Conservation (phyloP, 2,797 vertebrate species). For the Falco cherrug region DNA sequence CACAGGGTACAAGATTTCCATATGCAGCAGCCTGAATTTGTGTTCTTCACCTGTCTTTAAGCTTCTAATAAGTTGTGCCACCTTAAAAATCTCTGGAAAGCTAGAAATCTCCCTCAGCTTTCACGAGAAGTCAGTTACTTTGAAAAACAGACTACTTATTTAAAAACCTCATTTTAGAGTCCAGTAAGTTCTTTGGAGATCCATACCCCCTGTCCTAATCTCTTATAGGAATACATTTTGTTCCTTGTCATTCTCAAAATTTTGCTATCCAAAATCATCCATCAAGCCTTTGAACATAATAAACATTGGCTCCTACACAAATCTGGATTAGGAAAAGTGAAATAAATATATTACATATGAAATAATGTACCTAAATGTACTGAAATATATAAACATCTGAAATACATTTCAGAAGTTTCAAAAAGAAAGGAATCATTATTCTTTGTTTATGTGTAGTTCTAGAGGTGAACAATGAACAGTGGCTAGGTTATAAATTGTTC, state of each 20-base stretch:
- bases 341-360: background rate
- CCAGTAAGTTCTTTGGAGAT: background rate
- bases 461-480: constrained; percentile 8
- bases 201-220: background rate
- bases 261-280: background rate
- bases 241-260: background rate
- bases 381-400: background rate
- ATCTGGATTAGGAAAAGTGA: background rate
- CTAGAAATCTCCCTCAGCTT: background rate
- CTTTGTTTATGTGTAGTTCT: background rate
- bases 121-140: background rate
- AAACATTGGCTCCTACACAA: background rate
- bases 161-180: background rate
- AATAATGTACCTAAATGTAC: background rate
- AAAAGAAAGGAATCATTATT: constrained; percentile 5
- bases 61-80: background rate
- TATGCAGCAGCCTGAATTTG: background rate
- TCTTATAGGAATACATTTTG: background rate
- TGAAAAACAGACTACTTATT: background rate
- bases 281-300: background rate
- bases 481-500: background rate
- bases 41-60: background rate
- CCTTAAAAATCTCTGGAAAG: background rate
- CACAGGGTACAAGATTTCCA: background rate
- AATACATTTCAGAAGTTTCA: background rate